A percentile compares a stretch with the other conserved stretches of the same genome.
These are phyloP conservation scores for Zaprionus ghesquierei DNA, from an alignment of 1,140 invertebrate genomes.

Conservation along the genomic window DNA sequence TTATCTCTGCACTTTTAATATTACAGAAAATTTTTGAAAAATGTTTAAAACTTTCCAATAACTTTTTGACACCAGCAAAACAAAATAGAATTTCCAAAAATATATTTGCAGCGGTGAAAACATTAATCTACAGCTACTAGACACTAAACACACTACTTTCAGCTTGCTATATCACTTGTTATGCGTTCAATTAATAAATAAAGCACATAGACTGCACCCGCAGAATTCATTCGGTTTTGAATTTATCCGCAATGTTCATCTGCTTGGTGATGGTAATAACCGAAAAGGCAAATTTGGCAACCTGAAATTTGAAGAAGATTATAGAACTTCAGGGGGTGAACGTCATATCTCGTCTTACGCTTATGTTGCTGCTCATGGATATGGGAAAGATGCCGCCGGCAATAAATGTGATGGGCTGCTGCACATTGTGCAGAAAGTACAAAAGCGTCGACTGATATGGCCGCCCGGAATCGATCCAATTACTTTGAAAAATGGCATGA, in stretches of 20 bases:
- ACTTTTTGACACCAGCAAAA: too few relatives aligned
- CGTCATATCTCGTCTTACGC: constrained; percentile 39
- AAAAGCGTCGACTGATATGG: constrained; percentile 60
- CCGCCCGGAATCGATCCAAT: constrained; percentile 51
- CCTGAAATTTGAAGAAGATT: constrained; percentile 30
- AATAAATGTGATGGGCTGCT: constrained; percentile 62
- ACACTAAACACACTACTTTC: background rate
- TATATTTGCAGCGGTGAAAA: background rate
- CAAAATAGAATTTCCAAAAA: background rate
- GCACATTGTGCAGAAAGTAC: constrained; percentile 67
- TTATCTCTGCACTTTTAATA: too few relatives aligned
- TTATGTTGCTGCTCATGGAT: constrained; percentile 71
- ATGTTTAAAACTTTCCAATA: too few relatives aligned
- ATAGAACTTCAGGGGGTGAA: background rate
- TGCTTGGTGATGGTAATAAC: constrained; percentile 65
- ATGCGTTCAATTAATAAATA: constrained; percentile 1
- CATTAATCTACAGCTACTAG: background rate
- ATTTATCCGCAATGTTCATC: constrained; percentile 71
- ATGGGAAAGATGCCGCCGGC: constrained; percentile 67
- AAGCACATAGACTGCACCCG: background rate
- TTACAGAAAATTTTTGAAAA: too few relatives aligned
- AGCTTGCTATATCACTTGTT: background rate
- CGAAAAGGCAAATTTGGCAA: constrained; percentile 67
- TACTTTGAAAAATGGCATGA: constrained; percentile 62
- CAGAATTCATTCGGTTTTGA: constrained; percentile 51